A percentile compares a stretch with the other conserved stretches of the same genome.
Conservation (phyloP, 92 coral and sea anemone genomes). For the Diadumene lineata region DNA sequence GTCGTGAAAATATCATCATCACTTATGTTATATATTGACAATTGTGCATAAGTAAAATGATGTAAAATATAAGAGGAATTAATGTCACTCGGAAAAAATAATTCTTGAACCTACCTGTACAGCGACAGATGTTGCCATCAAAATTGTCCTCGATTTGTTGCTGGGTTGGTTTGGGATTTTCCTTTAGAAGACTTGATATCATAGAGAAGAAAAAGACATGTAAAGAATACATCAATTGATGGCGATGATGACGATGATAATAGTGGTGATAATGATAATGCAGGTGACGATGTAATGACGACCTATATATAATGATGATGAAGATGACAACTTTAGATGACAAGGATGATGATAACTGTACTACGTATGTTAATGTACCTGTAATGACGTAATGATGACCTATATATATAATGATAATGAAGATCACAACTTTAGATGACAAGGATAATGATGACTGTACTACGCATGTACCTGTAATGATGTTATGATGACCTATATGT, state of each 20-base stretch:
- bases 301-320: neutral
- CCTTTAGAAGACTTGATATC: constrained; percentile 54
- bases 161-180: constrained; percentile 60
- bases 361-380: constrained; percentile 59
- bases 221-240: neutral
- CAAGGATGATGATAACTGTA: neutral
- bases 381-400: too few species aligned
- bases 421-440: neutral
- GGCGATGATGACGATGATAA: neutral
- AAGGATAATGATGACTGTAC: neutral
- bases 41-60: neutral
- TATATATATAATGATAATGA: neutral
- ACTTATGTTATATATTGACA: too few species aligned
- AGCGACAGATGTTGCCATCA: constrained; percentile 80
- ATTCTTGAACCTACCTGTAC: constrained; percentile 76
- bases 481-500: too few species aligned
- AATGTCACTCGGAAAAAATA: too few species aligned
- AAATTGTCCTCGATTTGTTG: constrained; percentile 62
- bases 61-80: neutral
- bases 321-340: neutral
- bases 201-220: neutral
- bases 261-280: neutral
- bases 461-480: constrained; percentile 38
- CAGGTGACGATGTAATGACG: neutral
- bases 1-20: too few species aligned